These are phyloP conservation scores for Cephus rjabovi DNA, from an alignment of 2,888 invertebrate species.

Conservation along the genomic window DNA sequence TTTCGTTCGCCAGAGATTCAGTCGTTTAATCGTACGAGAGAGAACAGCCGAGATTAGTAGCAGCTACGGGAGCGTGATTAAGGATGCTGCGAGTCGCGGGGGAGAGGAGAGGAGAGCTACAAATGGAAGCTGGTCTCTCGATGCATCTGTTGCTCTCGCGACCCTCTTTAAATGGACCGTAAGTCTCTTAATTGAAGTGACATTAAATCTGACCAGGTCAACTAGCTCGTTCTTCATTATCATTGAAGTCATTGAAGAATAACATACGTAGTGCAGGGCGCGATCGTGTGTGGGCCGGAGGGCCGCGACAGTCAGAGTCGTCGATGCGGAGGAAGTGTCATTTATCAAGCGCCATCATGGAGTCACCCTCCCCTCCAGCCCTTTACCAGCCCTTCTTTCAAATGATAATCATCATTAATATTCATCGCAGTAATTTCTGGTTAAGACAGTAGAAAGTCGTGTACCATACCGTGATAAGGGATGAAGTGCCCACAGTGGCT, in stretches of 20 bases:
- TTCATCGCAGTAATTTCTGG: conserved; percentile 47
- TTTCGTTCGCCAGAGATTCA: not conserved
- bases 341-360: conserved; percentile 36
- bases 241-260: not conserved
- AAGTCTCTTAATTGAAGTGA: not conserved
- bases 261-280: not conserved
- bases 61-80: not conserved
- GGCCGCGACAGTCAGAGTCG: not conserved
- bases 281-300: not conserved
- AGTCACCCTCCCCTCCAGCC: conserved; percentile 1
- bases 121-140: not conserved
- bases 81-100: not conserved
- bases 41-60: not conserved
- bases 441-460: conserved; percentile 25
- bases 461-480: no score
- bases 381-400: conserved; percentile 33
- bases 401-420: conserved; percentile 42
- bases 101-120: not conserved
- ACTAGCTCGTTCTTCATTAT: not conserved
- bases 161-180: not conserved
- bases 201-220: not conserved
- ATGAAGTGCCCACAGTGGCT: no score
- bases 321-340: conserved; percentile 23
- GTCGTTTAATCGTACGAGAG: not conserved
- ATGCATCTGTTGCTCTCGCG: not conserved